Conservation (phyloP, 2,888 invertebrate genomes). For the Drosophila atripex region DNA sequence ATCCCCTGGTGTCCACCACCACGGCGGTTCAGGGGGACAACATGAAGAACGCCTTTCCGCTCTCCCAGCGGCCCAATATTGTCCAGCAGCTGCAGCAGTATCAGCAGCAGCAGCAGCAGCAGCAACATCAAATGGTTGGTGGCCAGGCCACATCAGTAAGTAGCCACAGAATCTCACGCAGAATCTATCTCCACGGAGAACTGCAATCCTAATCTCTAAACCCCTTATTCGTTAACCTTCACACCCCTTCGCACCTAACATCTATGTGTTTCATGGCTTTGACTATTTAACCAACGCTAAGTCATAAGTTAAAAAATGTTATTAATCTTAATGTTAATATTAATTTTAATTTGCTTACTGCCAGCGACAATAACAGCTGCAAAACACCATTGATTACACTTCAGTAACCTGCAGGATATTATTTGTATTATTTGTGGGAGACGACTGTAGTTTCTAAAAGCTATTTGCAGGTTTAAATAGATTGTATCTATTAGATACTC, state of each 20-base stretch:
- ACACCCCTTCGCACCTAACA: conserved; percentile 22
- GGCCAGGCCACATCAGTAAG: conserved; percentile 81
- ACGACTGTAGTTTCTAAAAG: conserved; percentile 16
- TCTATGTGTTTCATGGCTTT: conserved; percentile 21
- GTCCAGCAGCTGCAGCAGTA: conserved; percentile 84
- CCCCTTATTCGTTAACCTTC: conserved; percentile 1
- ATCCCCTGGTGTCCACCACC: conserved; percentile 84
- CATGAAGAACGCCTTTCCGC: conserved; percentile 82
- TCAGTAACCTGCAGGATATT: conserved; percentile 24
- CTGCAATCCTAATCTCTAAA: conserved; percentile 15
- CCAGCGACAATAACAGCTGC: conserved; percentile 29
- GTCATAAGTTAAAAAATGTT: conserved; percentile 25
- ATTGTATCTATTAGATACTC: too few species aligned
- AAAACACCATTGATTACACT: conserved; percentile 16
- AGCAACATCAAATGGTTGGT: conserved; percentile 64
- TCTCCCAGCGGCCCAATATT: conserved; percentile 83
- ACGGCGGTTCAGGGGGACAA: conserved; percentile 83
- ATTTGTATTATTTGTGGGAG: conserved; percentile 19
- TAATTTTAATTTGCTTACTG: conserved; percentile 28
- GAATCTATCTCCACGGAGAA: conserved; percentile 37
- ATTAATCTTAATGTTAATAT: conserved; percentile 19
- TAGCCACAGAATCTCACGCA: conserved; percentile 50
- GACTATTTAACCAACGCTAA: conserved; percentile 11
- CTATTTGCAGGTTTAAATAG: conserved; percentile 27
- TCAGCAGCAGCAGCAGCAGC: conserved; percentile 79